Percentiles rank a stretch among this genome's conserved stretches.
Conservation (phyloP, 2,888 invertebrate genomes). For the Laothoe populi region DNA sequence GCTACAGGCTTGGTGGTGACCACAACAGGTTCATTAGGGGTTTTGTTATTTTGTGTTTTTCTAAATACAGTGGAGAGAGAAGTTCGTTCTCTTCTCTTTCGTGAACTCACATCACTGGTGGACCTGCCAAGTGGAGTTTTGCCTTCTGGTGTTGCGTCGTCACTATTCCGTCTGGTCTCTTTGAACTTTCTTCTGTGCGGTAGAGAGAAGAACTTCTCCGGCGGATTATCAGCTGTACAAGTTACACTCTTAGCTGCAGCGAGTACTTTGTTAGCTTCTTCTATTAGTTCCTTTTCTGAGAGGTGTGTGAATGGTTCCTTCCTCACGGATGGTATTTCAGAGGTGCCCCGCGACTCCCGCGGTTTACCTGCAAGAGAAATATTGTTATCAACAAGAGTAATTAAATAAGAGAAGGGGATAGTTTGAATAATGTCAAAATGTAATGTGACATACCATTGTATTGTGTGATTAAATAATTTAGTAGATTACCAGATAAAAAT, state of each 20-base stretch:
- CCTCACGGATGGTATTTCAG: slow-evolving; percentile 61
- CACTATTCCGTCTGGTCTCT: slow-evolving; percentile 80
- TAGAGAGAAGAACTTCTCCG: slow-evolving; percentile 88
- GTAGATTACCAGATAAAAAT: no score
- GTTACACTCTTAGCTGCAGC: slow-evolving; percentile 90
- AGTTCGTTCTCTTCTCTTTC: slow-evolving; percentile 81
- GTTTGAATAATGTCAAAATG: no score
- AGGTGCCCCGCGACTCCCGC: slow-evolving; percentile 70
- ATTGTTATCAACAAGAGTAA: neutral
- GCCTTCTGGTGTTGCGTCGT: slow-evolving; percentile 75
- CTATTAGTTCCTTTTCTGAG: slow-evolving; percentile 89
- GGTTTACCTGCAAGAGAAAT: slow-evolving; percentile 73
- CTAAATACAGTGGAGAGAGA: slow-evolving; percentile 89
- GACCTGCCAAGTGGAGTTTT: slow-evolving; percentile 81
- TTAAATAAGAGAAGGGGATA: no score
- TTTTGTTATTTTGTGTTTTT: slow-evolving; percentile 82
- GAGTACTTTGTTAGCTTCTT: slow-evolving; percentile 90
- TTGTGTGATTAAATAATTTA: no score
- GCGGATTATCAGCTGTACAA: slow-evolving; percentile 85
- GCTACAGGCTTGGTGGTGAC: slow-evolving; percentile 71
- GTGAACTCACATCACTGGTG: slow-evolving; percentile 83
- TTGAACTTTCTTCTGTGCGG: slow-evolving; percentile 86
- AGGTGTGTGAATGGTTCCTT: slow-evolving; percentile 87
- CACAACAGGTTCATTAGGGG: slow-evolving; percentile 79
- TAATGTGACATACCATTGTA: no score